A percentile compares a stretch with the other conserved stretches of the same genome.
phyloP scores from a whole-genome alignment of 2,113 vertebrate genomes.

The Tachuris rubrigastra region DNA sequence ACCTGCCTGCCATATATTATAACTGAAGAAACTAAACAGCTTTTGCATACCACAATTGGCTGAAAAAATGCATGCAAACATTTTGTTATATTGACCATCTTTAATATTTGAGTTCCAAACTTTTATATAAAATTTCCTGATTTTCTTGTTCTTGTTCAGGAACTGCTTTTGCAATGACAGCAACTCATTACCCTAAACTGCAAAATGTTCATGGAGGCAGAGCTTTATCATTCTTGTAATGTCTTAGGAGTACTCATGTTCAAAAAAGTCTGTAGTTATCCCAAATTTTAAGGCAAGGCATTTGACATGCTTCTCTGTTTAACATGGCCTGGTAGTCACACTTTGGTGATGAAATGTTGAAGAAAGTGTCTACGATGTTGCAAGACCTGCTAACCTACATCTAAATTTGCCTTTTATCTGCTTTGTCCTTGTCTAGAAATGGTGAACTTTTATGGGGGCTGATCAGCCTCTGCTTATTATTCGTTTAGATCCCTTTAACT shows the following conservation, averaged over 20 bases:
- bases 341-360: neutral
- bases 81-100: neutral
- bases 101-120: neutral
- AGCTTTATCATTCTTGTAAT: accelerated
- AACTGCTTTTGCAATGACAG: neutral
- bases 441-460: neutral
- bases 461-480: neutral
- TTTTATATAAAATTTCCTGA: neutral
- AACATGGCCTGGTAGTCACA: neutral
- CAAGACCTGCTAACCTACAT: neutral
- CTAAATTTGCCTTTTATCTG: neutral
- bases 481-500: neutral
- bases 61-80: neutral
- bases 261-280: neutral
- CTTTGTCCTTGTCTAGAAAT: neutral
- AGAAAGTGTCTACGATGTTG: neutral
- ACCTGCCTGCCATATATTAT: neutral
- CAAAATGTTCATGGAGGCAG: neutral
- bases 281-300: neutral
- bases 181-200: neutral
- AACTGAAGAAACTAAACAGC: neutral
- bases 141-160: neutral
- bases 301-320: neutral
- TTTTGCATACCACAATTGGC: neutral
- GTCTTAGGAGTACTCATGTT: neutral